These are phyloP conservation scores for Polyommatus icarus DNA, from an alignment of 2,888 invertebrate genomes.

Conservation along the genomic window DNA sequence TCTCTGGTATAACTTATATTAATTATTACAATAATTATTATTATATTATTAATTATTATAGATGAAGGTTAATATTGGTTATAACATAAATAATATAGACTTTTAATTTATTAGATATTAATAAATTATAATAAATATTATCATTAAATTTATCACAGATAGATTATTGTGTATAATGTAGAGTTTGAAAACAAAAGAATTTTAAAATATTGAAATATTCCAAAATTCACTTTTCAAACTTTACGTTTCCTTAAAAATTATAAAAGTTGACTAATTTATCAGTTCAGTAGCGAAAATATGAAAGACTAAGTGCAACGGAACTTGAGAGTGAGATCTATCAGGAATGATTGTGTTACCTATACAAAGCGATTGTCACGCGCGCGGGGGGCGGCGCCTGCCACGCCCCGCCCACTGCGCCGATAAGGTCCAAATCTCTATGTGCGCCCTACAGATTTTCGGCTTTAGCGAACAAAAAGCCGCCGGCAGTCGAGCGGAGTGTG, in stretches of 20 bases:
- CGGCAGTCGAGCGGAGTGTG: conserved; percentile 56
- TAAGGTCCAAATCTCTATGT: conserved; percentile 76
- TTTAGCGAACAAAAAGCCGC: conserved; percentile 64
- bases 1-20: no score
- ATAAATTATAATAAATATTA: no score
- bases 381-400: conserved; percentile 55
- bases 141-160: no score
- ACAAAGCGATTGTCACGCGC: conserved; percentile 80
- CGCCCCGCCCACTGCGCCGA: conserved; percentile 69
- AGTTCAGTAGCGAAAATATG: background rate
- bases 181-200: no score
- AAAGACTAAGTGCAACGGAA: conserved; percentile 68
- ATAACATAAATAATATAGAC: no score
- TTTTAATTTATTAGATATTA: no score
- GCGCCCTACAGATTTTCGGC: conserved; percentile 69
- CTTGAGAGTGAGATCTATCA: conserved; percentile 80
- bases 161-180: no score
- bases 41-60: no score
- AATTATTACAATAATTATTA: no score
- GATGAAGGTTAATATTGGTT: no score
- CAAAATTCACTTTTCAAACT: background rate
- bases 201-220: no score
- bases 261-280: background rate
- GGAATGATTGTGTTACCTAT: conserved; percentile 80
- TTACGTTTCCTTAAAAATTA: background rate